Percentiles rank a stretch among this genome's conserved stretches.
Conservation (phyloP, 2,888 invertebrate genomes). For the Alviniconcha strummeri region DNA sequence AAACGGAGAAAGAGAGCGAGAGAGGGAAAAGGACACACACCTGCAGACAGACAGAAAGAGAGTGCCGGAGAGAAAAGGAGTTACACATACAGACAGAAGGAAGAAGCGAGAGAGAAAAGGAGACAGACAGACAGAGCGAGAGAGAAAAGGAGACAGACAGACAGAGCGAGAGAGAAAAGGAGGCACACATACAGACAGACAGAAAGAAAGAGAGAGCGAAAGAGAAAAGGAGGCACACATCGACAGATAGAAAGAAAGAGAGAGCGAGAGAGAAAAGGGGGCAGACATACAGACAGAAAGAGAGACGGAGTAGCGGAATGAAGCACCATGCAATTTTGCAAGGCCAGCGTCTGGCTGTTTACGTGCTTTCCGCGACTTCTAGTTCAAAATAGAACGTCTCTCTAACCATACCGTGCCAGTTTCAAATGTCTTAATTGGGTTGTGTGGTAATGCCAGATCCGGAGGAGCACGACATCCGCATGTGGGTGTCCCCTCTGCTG, state of each 20-base stretch:
- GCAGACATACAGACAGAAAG: too few species aligned
- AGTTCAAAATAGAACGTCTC: too few species aligned
- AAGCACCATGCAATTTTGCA: too few species aligned
- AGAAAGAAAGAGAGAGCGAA: background rate
- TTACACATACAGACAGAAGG: background rate
- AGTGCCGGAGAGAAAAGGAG: background rate
- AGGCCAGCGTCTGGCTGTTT: too few species aligned
- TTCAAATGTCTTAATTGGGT: too few species aligned
- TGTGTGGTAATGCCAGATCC: too few species aligned
- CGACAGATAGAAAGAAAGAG: background rate
- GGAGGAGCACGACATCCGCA: too few species aligned
- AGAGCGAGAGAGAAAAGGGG: slow-evolving; percentile 3
- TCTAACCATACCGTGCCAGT: too few species aligned
- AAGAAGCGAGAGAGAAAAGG: background rate
- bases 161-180: background rate
- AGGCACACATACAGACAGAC: background rate
- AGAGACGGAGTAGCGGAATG: too few species aligned
- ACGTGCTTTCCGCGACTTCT: too few species aligned
- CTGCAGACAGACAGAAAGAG: background rate
- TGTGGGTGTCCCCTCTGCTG: too few species aligned
- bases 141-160: background rate
- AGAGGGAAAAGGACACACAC: background rate
- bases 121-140: slow-evolving; percentile 10
- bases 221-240: background rate
- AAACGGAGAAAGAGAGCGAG: background rate